phyloP scores from a whole-genome alignment of 2,113 vertebrate species.

The Taxidea taxus region DNA sequence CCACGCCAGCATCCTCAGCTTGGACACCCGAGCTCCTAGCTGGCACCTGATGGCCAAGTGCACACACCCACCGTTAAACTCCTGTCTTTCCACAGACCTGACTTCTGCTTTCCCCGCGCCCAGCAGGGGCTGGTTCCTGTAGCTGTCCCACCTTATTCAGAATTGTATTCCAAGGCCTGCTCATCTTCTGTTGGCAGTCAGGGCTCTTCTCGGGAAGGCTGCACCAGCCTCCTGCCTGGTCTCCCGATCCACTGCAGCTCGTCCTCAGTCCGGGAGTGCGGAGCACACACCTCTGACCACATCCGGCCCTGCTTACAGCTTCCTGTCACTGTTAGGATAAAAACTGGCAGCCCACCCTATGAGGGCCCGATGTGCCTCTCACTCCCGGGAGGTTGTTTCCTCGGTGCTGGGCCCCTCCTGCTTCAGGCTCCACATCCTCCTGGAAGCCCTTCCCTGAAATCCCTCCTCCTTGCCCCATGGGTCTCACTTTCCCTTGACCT shows the following conservation, averaged over 20 bases:
- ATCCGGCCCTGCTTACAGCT: not conserved
- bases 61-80: not conserved
- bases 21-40: not conserved
- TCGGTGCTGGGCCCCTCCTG: not conserved
- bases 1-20: not conserved
- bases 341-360: not conserved
- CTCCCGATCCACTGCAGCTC: not conserved
- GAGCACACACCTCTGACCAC: not conserved
- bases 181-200: not conserved
- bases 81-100: not conserved
- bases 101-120: not conserved
- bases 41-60: not conserved
- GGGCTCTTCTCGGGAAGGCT: not conserved
- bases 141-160: not conserved
- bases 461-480: rapidly evolving
- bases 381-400: not conserved
- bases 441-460: not conserved
- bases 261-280: not conserved
- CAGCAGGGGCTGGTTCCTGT: not conserved
- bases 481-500: not conserved
- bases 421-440: not conserved
- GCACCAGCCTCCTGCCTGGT: not conserved
- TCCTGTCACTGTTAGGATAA: not conserved
- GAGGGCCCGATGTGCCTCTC: not conserved
- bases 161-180: not conserved